Conservation (phyloP, 2,888 invertebrate species). For the Glyphotaelius pellucidus region DNA sequence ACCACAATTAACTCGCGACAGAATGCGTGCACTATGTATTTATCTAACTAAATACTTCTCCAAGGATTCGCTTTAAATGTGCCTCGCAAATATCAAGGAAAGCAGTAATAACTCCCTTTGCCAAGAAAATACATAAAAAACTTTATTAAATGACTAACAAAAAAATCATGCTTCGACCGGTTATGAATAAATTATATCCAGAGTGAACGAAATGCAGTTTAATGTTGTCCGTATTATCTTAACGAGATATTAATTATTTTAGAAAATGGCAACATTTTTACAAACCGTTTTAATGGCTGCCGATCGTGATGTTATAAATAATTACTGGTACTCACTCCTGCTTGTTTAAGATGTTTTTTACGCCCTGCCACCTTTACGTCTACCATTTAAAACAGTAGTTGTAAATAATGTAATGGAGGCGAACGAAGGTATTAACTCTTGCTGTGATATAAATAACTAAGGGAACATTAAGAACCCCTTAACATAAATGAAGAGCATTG, state of each 20-base stretch:
- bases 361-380: not conserved
- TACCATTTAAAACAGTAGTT: conserved; percentile 16
- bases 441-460: not conserved
- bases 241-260: conserved; percentile 39
- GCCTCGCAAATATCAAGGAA: not conserved
- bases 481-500: not conserved
- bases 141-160: not conserved
- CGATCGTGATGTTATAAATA: conserved; percentile 41
- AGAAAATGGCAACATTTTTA: conserved; percentile 48
- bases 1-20: conserved; percentile 19
- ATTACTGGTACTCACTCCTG: not conserved
- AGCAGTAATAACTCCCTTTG: not conserved
- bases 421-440: not conserved
- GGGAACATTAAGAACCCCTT: not conserved
- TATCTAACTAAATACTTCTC: not conserved
- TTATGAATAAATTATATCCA: not conserved
- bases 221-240: not conserved
- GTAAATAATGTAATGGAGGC: not conserved
- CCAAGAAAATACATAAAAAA: not conserved
- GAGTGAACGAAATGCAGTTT: not conserved
- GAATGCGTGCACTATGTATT: conserved; percentile 48
- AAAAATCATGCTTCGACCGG: not conserved
- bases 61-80: not conserved
- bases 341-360: not conserved
- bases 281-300: conserved; percentile 3